Percentiles rank a stretch among this genome's conserved stretches.
These are phyloP conservation scores for Gymnobelideus leadbeateri DNA, from an alignment of 2,113 vertebrate species.

Conservation along the genomic window DNA sequence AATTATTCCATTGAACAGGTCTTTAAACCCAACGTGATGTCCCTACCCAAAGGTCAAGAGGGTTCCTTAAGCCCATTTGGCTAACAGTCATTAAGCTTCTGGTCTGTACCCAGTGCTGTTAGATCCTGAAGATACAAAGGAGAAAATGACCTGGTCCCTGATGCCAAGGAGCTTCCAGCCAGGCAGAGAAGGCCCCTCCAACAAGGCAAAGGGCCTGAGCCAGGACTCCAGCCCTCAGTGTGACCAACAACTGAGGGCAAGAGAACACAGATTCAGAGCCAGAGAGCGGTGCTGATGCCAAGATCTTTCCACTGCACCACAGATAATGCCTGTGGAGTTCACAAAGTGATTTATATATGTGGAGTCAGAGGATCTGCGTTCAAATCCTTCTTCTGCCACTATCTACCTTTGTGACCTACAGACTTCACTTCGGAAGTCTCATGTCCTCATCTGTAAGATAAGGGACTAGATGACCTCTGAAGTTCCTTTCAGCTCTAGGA, in stretches of 20 bases:
- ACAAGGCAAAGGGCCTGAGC: background rate
- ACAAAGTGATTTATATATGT: background rate
- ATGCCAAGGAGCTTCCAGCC: background rate
- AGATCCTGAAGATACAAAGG: background rate
- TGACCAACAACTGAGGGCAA: background rate
- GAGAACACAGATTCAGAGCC: too few relatives aligned
- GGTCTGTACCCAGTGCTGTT: background rate
- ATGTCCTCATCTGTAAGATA: background rate
- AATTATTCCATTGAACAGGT: background rate
- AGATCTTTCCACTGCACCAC: background rate
- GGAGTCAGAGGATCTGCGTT: background rate
- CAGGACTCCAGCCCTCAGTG: background rate
- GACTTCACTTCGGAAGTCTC: background rate
- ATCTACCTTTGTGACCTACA: background rate
- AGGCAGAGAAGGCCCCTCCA: background rate
- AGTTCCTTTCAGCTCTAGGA: background rate
- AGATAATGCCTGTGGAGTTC: background rate
- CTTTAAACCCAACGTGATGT: background rate
- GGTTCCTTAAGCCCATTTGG: background rate
- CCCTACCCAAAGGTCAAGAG: background rate
- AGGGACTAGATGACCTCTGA: background rate
- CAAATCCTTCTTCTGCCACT: background rate
- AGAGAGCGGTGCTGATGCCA: too few relatives aligned
- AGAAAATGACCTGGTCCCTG: background rate
- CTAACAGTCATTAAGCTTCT: background rate